Percentiles rank a stretch among this genome's conserved stretches.
Evolutionary conservation across 1,140 invertebrate genomes (phyloP).

Genomic region (Drosophila fuyamai): DNA sequence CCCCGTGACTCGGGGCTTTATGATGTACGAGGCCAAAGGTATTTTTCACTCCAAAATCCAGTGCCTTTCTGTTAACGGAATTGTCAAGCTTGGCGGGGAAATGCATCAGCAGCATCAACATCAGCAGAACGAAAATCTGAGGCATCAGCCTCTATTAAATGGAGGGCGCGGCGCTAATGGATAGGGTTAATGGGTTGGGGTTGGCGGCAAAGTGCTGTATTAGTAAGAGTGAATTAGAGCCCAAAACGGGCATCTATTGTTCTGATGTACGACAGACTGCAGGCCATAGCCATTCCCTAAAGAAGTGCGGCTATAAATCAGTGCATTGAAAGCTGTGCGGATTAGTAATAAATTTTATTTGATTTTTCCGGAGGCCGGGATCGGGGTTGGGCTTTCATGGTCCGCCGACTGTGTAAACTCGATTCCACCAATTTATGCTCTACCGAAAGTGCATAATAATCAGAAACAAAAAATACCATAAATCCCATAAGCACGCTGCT

Average conservation of each 20-base stretch:
- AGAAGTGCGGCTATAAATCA: conserved; percentile 28
- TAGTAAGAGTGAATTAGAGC: conserved; percentile 50
- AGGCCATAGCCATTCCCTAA: conserved; percentile 12
- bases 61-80: conserved; percentile 7
- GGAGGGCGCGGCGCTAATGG: conserved; percentile 41
- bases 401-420: conserved; percentile 12
- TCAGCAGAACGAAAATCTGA: conserved; percentile 10
- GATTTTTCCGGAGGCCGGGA: conserved; percentile 12
- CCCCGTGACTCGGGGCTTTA: conserved; percentile 33
- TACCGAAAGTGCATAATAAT: conserved; percentile 38
- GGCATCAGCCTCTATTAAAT: conserved; percentile 52
- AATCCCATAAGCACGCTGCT: conserved; percentile 34
- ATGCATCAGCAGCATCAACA: conserved; percentile 12
- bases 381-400: conserved; percentile 2
- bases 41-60: conserved; percentile 15
- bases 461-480: conserved; percentile 17
- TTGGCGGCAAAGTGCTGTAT: conserved; percentile 43
- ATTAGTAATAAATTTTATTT: conserved; percentile 52
- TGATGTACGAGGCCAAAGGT: conserved; percentile 31
- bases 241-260: conserved; percentile 35
- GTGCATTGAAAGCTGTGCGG: conserved; percentile 15
- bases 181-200: conserved; percentile 58
- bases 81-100: conserved; percentile 24
- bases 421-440: conserved; percentile 9
- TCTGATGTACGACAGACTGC: conserved; percentile 24